A percentile compares a stretch with the other conserved stretches of the same genome.
Evolutionary conservation across 2,797 vertebrate species (phyloP).

Genomic region (Heterohyrax brucei): DNA sequence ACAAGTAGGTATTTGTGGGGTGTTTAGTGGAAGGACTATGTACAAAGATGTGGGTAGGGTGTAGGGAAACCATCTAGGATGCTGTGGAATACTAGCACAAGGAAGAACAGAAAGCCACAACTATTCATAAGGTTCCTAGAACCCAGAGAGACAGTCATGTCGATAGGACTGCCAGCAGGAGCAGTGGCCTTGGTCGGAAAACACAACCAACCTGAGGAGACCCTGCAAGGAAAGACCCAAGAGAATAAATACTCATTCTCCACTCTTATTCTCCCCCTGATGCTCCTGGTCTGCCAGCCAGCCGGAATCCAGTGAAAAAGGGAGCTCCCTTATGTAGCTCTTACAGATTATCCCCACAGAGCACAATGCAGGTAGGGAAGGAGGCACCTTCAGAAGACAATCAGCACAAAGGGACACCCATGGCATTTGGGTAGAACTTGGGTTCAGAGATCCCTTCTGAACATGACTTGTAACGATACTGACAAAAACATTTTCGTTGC

Average conservation of each 20-base stretch:
- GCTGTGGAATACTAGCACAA: background rate
- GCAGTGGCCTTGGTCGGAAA: background rate
- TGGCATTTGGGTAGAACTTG: background rate
- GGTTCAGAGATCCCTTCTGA: slow-evolving; percentile 18
- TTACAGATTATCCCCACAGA: background rate
- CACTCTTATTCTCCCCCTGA: background rate
- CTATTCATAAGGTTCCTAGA: background rate
- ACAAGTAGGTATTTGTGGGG: background rate
- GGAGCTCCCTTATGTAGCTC: background rate
- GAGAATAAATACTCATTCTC: background rate
- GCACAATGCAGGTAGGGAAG: background rate
- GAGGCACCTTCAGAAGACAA: background rate
- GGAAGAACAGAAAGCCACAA: background rate
- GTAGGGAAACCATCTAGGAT: background rate
- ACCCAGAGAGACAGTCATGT: background rate
- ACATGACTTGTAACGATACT: background rate
- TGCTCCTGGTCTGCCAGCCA: background rate
- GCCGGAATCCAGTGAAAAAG: background rate
- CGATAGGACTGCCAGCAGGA: background rate
- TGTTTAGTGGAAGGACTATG: slow-evolving; percentile 29
- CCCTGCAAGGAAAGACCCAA: background rate
- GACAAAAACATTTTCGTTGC: slow-evolving; percentile 65
- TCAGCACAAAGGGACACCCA: background rate
- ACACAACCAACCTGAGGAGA: background rate
- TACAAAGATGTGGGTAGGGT: background rate